Evolutionary conservation across 2,113 vertebrate genomes (phyloP).

Genomic region (Ceratotherium simum): DNA sequence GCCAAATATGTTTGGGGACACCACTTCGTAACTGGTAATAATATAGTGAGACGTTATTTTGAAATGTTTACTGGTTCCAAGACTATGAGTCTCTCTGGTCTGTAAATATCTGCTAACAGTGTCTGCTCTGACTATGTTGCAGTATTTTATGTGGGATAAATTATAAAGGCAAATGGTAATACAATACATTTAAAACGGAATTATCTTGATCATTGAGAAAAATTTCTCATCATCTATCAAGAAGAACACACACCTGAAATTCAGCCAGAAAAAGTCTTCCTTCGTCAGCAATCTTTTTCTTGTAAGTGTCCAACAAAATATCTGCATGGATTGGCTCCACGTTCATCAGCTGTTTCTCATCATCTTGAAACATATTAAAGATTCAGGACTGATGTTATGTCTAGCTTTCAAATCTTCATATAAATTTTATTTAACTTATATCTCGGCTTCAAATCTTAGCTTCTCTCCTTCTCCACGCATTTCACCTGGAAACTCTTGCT

Average conservation of each 20-base stretch:
- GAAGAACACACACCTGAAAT: conserved; percentile 92
- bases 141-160: neutral
- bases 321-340: conserved; percentile 95
- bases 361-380: conserved; percentile 83
- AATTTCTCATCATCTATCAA: neutral
- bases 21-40: neutral
- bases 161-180: neutral
- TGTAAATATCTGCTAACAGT: neutral
- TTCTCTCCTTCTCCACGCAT: neutral
- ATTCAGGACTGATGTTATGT: neutral
- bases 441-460: neutral
- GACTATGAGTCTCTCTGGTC: neutral
- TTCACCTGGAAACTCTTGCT: neutral
- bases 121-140: neutral
- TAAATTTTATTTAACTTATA: neutral
- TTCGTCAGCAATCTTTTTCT: conserved; percentile 96
- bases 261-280: conserved; percentile 96
- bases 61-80: neutral
- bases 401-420: neutral
- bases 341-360: conserved; percentile 90
- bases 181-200: neutral
- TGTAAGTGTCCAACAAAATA: conserved; percentile 91
- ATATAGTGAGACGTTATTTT: neutral
- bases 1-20: neutral
- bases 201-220: neutral